phyloP scores from a whole-genome alignment of 2,113 vertebrate species.

The Thunnus maccoyii region DNA sequence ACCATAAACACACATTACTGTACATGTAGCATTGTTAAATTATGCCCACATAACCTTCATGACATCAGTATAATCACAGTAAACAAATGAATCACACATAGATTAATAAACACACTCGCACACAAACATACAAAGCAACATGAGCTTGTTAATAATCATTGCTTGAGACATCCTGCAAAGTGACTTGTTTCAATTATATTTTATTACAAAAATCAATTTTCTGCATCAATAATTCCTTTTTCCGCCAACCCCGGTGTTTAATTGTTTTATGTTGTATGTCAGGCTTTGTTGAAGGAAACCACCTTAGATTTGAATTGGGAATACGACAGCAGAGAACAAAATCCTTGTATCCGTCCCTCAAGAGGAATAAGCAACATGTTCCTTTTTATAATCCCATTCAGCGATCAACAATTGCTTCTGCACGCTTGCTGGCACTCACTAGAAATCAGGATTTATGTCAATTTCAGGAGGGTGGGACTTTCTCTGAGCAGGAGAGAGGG shows the following conservation, averaged over 20 bases:
- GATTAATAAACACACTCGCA: neutral
- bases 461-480: neutral
- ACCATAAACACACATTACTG: neutral
- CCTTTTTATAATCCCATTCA: slow-evolving; percentile 41
- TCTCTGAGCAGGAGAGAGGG: neutral
- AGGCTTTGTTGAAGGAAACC: slow-evolving; percentile 59
- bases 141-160: slow-evolving; percentile 38
- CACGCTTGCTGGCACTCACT: neutral
- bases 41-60: neutral
- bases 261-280: slow-evolving; percentile 74
- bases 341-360: slow-evolving; percentile 49
- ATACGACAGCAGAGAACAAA: slow-evolving; percentile 31
- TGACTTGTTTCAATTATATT: slow-evolving; percentile 67
- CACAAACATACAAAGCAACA: slow-evolving; percentile 20
- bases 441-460: slow-evolving; percentile 36
- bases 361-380: slow-evolving; percentile 40
- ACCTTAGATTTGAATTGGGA: slow-evolving; percentile 46
- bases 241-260: slow-evolving; percentile 45
- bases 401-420: neutral
- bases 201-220: slow-evolving; percentile 75
- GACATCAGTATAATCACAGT: slow-evolving; percentile 32
- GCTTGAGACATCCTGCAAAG: slow-evolving; percentile 42
- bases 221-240: slow-evolving; percentile 66
- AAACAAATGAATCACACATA: slow-evolving; percentile 21
- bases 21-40: slow-evolving; percentile 5